Evolutionary conservation across 2,113 vertebrate genomes (phyloP), one percentile per base, ranked within the genome.

Genomic region (Podiceps cristatus): DNA sequence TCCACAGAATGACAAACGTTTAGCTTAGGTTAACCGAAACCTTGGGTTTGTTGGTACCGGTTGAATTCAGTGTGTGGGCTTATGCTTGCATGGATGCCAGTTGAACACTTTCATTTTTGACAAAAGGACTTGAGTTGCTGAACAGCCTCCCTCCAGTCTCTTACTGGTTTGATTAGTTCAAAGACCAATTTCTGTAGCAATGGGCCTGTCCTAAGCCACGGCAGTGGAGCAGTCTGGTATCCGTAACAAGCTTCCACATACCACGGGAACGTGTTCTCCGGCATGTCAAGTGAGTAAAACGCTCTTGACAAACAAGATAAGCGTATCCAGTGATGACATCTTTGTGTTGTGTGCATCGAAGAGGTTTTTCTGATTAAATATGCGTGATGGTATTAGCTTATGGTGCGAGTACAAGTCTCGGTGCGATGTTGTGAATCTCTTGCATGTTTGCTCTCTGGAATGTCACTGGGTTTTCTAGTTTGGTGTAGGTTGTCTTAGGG

Each of bases 1-100:
- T 58, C 28, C 1, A 0, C 19, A 66, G 44, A 64, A 20, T 53
- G 42, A 44, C 27, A 10, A 2, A 7, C 0, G 0, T 47, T 74
- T 35, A 28, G 29, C 45, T 86, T 13, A 10, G 40, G 12, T 84
- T 63, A 58, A 52, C 78, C 10, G 5, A 80, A 60, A 31, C 28
- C 52, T 55, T 50, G 67, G 18, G 24, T 53, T 49, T 77, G 22
- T 18, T 77, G 80, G 68, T 79, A 7, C 19, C 33, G 1, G 5
- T 33, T 60, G 68, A 63, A 59, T 55, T 71, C 20, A 5, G 33
- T 1, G 25, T 22, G 47, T 52, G 58, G 28, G 11, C 23, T 45
- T 49, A 7, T 0, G 4, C 45, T 28, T 3, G 0, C n/a, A 11
- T 4, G 25, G 78, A 20, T 33, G 25, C 45, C 12, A 13, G 12